phyloP scores from a whole-genome alignment of 2,113 vertebrate species.

The Oreocharis arfaki region DNA sequence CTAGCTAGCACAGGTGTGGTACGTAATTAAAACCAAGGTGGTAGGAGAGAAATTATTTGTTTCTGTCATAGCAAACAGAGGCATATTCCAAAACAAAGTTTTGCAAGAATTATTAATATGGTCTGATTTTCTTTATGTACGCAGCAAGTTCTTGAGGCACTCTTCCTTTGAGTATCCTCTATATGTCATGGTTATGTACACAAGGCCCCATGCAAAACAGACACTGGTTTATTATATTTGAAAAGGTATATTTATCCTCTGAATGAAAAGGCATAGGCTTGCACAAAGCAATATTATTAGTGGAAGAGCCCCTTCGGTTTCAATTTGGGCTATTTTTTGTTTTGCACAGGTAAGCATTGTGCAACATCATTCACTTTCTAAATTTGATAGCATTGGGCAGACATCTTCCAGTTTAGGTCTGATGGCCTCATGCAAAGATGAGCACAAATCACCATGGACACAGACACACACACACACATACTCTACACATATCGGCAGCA shows the following conservation, averaged over 20 bases:
- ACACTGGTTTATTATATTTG: neutral
- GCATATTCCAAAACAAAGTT: neutral
- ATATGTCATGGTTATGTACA: neutral
- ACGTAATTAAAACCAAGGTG: neutral
- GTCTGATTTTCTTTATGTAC: neutral
- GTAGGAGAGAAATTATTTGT: neutral
- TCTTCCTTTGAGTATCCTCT: neutral
- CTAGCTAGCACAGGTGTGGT: rapidly evolving
- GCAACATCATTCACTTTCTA: neutral
- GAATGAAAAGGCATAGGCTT: neutral
- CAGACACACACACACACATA: too few relatives aligned
- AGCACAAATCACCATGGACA: neutral
- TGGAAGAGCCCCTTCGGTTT: neutral
- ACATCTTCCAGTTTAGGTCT: neutral
- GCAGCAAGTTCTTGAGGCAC: neutral
- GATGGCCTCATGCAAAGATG: neutral
- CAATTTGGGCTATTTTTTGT: neutral
- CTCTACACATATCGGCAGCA: neutral
- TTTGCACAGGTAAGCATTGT: neutral
- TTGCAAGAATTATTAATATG: neutral
- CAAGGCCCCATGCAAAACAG: neutral
- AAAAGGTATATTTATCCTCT: neutral
- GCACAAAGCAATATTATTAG: neutral
- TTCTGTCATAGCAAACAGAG: neutral
- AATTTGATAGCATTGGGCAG: neutral